These are phyloP conservation scores for Pharmacophagus antenor DNA, from an alignment of 2,888 invertebrate species.

Conservation along the genomic window DNA sequence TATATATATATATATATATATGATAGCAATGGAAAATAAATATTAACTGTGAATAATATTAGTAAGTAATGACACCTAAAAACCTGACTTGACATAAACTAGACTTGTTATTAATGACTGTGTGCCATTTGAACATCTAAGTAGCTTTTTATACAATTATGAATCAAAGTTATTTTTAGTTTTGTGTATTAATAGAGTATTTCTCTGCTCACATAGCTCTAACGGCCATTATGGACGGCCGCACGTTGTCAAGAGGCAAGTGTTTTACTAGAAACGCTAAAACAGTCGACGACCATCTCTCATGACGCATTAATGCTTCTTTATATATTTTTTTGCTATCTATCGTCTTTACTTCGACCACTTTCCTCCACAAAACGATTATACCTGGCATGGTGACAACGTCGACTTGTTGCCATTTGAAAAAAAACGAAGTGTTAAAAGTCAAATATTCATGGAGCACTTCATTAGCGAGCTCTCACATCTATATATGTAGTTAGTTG, in stretches of 20 bases:
- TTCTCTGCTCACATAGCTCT: constrained; percentile 76
- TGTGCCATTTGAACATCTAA: neutral
- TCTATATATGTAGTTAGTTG: constrained; percentile 27
- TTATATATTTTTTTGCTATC: constrained; percentile 69
- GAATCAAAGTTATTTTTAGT: neutral
- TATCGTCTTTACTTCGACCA: constrained; percentile 61
- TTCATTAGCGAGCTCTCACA: constrained; percentile 51
- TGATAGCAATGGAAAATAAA: no score
- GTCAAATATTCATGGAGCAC: constrained; percentile 40
- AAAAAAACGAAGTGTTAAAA: constrained; percentile 36
- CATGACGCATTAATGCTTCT: constrained; percentile 81
- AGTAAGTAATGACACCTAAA: neutral
- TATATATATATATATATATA: no score
- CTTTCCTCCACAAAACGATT: constrained; percentile 51
- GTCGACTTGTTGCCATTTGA: constrained; percentile 51
- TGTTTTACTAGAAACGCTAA: constrained; percentile 78
- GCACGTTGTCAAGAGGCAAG: constrained; percentile 81
- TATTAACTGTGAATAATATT: neutral
- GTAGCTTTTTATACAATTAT: neutral
- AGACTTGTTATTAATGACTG: constrained; percentile 12
- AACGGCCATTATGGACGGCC: constrained; percentile 81
- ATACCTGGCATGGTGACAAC: constrained; percentile 53
- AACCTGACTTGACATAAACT: neutral
- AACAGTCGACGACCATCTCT: constrained; percentile 74
- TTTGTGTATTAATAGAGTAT: constrained; percentile 47